Evolutionary conservation across 2,888 invertebrate species (phyloP).

Genomic region (Agrilus cyanescens): DNA sequence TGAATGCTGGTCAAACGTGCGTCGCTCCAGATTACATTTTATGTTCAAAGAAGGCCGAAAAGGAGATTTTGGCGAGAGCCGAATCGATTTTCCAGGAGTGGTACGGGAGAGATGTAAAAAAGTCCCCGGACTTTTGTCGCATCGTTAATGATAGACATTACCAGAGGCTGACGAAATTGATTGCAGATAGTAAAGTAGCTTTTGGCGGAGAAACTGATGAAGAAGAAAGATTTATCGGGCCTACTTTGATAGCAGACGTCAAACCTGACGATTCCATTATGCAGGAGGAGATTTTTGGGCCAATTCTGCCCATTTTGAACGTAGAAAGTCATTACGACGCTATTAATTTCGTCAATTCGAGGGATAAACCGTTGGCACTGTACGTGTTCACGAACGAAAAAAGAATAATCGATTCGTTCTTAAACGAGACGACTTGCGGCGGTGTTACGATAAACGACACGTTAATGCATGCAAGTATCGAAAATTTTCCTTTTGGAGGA

Average conservation of each 20-base stretch:
- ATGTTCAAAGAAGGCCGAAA: conserved; percentile 64
- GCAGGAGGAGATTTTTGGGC: conserved; percentile 95
- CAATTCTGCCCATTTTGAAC: conserved; percentile 79
- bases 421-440: conserved; percentile 66
- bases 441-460: conserved; percentile 76
- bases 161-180: conserved; percentile 56
- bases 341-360: conserved; percentile 74
- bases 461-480: conserved; percentile 73
- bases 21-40: conserved; percentile 91
- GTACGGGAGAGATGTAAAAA: conserved; percentile 71
- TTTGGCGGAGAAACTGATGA: conserved; percentile 69
- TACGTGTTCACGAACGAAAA: conserved; percentile 69
- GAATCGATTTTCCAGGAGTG: conserved; percentile 61
- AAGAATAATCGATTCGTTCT: conserved; percentile 45
- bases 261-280: conserved; percentile 62
- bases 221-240: conserved; percentile 67
- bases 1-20: conserved; percentile 90
- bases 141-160: conserved; percentile 81
- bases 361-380: conserved; percentile 81
- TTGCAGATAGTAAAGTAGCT: conserved; percentile 57
- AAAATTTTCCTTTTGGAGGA: conserved; percentile 90
- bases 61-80: conserved; percentile 32
- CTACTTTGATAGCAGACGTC: conserved; percentile 71
- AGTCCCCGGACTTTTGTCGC: conserved; percentile 71
- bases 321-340: conserved; percentile 79